Conservation (phyloP, 2,113 vertebrate species). For the Coptodon bakossiorum region DNA sequence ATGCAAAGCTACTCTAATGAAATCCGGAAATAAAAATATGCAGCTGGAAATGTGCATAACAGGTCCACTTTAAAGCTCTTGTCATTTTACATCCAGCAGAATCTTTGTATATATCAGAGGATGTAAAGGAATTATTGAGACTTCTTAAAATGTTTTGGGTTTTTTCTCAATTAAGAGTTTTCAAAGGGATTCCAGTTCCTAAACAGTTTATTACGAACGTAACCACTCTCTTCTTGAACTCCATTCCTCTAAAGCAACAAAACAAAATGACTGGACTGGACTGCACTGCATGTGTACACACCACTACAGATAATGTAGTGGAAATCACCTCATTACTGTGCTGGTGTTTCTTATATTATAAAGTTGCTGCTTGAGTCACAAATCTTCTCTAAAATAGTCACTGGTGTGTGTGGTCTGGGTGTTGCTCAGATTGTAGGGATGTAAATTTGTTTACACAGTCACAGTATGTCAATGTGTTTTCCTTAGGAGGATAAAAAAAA, state of each 20-base stretch:
- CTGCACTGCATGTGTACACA: not conserved
- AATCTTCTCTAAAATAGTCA: not conserved
- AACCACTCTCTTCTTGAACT: not conserved
- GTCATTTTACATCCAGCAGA: not conserved
- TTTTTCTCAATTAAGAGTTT: not conserved
- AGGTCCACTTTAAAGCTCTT: not conserved
- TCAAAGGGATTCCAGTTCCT: not conserved
- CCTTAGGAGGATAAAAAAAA: not conserved
- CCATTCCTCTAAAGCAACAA: not conserved
- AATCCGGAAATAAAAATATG: not conserved
- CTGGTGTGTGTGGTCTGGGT: not conserved
- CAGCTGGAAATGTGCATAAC: not conserved
- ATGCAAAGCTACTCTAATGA: not conserved
- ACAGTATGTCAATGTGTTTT: not conserved
- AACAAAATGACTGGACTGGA: not conserved
- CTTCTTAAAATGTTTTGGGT: rapidly evolving
- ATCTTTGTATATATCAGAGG: not conserved
- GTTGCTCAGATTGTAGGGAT: not conserved
- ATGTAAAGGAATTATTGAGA: not conserved
- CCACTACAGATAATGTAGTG: not conserved
- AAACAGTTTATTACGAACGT: not conserved
- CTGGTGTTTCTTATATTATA: not conserved
- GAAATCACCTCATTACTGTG: not conserved
- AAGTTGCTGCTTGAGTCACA: not conserved
- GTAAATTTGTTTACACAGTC: not conserved